These are phyloP conservation scores for Hirudinaria manillensis DNA, from an alignment of 2,888 invertebrate species.

Conservation along the genomic window DNA sequence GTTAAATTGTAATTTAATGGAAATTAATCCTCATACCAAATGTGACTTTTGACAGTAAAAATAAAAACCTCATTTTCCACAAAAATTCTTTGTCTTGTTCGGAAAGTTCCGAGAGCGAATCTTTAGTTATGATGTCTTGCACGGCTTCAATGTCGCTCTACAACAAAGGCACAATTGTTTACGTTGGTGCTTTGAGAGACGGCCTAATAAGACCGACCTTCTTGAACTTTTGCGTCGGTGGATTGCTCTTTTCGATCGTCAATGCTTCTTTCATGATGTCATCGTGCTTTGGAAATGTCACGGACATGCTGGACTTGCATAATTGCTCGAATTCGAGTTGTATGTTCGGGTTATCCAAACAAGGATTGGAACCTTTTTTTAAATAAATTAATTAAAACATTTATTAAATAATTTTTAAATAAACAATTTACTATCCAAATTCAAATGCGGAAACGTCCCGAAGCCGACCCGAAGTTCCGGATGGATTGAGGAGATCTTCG, in stretches of 20 bases:
- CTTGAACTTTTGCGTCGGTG: not conserved
- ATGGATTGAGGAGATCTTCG: slow-evolving; percentile 51
- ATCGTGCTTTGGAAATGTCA: slow-evolving; percentile 55
- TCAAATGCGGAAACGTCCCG: not conserved
- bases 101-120: slow-evolving; percentile 58
- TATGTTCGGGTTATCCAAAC: slow-evolving; percentile 55
- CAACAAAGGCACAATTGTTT: not conserved
- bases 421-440: not conserved
- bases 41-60: too few relatives aligned
- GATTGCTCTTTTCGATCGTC: not conserved
- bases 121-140: slow-evolving; percentile 52
- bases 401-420: not conserved
- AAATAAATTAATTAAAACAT: not conserved
- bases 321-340: slow-evolving; percentile 56
- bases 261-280: slow-evolving; percentile 54
- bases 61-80: slow-evolving; percentile 54
- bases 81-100: slow-evolving; percentile 59
- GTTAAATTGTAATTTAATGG: not conserved
- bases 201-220: slow-evolving; percentile 29
- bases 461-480: slow-evolving; percentile 47
- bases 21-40: too few relatives aligned
- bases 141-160: slow-evolving; percentile 44
- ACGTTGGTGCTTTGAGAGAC: too few relatives aligned
- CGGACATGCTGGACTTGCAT: slow-evolving; percentile 47
- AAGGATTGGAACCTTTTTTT: slow-evolving; percentile 54